Base-by-base conservation (phyloP, 2,797 vertebrate species). In the Lates japonicus region DNA sequence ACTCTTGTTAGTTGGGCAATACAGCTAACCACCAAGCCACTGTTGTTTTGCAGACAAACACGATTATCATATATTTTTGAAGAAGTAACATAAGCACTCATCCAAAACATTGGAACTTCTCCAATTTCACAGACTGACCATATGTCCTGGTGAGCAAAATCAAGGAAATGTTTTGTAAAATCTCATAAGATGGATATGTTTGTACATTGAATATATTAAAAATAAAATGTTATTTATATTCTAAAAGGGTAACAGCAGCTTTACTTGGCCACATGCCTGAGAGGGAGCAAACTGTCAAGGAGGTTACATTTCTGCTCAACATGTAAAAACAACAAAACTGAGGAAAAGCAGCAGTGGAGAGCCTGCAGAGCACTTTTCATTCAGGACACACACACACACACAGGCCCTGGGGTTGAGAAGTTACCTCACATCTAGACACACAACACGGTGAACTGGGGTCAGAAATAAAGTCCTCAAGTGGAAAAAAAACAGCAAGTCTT, bases 251-350 rank as follows among this genome's bases (percentile, higher is more conserved):
- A n/a, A 37, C 8, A 39, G 20, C 19, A 52, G 60, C 49, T 86
- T 37, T 17, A 19, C 31, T 73, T 78, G 22, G 63, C 58, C 13
- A 19, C 59, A 37, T 1, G 49, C 46, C 69, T 52, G 49, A 60
- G 39, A 81, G 5, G 3, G 37, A 70, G 61, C 39, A 39, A 29
- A 63, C 10, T 14, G n/a, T 64, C 42, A 65, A 39, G 17, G 35
- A 44, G 76, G 79, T 79, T 54, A 70, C 17, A 74, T 81, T 84
- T 64, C 71, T 73, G 52, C 48, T 59, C 42, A 68, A 44, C 39
- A 68, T 61, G 59, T 31, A 55, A 68, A 54, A 83, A 73, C 16
- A 67, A 59, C 16, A 22, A 67, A 55, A 31, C 3, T 1, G 10
- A 44, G 52, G 60, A 60, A 58, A 68, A n/a, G 63, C 65, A 60